Evolutionary conservation across 2,113 vertebrate genomes (phyloP).

Genomic region (Calonectris borealis): DNA sequence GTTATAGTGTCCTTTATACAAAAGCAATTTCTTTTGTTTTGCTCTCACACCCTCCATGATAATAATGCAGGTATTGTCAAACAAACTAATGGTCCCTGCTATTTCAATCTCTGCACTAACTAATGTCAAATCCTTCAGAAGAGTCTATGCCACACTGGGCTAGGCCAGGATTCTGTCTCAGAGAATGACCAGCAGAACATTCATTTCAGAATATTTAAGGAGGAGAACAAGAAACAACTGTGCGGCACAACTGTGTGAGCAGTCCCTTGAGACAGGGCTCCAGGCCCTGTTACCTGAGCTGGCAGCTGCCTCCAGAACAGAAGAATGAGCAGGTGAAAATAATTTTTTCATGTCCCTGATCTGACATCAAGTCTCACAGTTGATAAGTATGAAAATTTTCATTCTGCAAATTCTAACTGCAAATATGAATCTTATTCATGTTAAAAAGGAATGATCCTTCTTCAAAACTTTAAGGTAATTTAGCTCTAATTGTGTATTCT

Average conservation of each 20-base stretch:
- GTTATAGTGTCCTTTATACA: background rate
- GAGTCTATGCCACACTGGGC: background rate
- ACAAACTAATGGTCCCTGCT: background rate
- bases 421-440: background rate
- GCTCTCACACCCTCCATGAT: background rate
- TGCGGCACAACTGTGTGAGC: background rate
- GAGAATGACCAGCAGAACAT: background rate
- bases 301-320: background rate
- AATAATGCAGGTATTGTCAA: background rate
- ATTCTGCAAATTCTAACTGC: background rate
- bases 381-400: background rate
- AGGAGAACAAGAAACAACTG: background rate
- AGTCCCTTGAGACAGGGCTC: background rate
- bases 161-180: background rate
- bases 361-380: background rate
- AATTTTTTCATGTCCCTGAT: background rate
- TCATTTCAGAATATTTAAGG: background rate
- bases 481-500: background rate
- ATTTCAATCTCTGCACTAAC: background rate
- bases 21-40: background rate
- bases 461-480: background rate
- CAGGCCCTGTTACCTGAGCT: background rate
- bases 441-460: background rate
- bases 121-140: background rate
- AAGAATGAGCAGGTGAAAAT: background rate